Evolutionary conservation across 2,888 invertebrate genomes (phyloP).

Genomic region (Philhelius pedissequus): DNA sequence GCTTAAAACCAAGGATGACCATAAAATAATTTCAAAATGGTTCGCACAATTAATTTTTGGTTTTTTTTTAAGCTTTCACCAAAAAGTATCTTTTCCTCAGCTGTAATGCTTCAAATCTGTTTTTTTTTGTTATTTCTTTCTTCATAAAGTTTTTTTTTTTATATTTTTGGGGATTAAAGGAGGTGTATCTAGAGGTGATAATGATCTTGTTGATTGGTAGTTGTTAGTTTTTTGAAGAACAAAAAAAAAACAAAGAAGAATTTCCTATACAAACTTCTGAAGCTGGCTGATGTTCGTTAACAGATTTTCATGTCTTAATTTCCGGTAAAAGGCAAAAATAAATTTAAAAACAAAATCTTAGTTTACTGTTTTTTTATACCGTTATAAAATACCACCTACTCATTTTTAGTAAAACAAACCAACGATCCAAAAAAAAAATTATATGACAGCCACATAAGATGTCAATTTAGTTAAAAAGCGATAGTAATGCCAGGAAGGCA

Average conservation of each 20-base stretch:
- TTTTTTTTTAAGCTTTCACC: constrained; percentile 40
- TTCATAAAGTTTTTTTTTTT: not conserved
- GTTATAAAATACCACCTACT: constrained; percentile 52
- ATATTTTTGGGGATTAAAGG: constrained; percentile 30
- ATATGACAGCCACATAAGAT: constrained; percentile 40
- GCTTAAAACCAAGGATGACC: not conserved
- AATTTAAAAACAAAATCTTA: not conserved
- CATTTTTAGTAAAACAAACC: not conserved
- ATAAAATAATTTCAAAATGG: constrained; percentile 10
- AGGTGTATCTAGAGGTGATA: constrained; percentile 60
- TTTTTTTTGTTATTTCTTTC: too few species aligned
- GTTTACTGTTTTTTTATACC: constrained; percentile 14
- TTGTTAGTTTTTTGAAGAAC: constrained; percentile 56
- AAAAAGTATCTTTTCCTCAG: not conserved
- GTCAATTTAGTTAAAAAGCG: constrained; percentile 54
- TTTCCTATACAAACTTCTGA: not conserved
- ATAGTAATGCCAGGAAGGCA: constrained; percentile 42
- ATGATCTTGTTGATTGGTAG: constrained; percentile 68
- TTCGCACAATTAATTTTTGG: constrained; percentile 37
- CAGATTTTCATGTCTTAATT: constrained; percentile 64
- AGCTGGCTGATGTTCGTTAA: constrained; percentile 13
- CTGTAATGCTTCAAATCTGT: not conserved
- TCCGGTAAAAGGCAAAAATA: constrained; percentile 30
- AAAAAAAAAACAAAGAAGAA: not conserved
- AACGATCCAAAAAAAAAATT: not conserved